These are phyloP conservation scores for Plecotus auritus DNA, from an alignment of 2,113 vertebrate genomes.

Conservation along the genomic window DNA sequence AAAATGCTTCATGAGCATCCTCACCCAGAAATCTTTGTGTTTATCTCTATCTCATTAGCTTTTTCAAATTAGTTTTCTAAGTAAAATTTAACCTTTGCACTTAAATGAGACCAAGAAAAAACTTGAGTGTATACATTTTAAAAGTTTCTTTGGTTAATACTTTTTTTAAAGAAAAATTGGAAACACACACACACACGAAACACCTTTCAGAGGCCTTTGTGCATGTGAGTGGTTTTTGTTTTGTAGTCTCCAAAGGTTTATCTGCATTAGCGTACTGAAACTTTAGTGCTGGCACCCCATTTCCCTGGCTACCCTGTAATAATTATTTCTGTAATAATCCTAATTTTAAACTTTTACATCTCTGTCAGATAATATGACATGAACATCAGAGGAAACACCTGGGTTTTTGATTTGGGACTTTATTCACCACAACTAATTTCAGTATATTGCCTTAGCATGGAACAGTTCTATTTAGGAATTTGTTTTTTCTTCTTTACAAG, in stretches of 20 bases:
- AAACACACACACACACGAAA: background rate
- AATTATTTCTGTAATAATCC: background rate
- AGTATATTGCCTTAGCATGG: background rate
- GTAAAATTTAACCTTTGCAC: background rate
- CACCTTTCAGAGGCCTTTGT: background rate
- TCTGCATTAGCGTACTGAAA: background rate
- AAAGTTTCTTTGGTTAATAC: background rate
- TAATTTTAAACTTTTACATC: background rate
- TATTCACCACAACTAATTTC: background rate
- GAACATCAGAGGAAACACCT: background rate
- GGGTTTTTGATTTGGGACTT: conserved; percentile 6
- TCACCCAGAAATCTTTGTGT: background rate
- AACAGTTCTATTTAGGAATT: background rate
- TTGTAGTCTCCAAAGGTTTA: background rate
- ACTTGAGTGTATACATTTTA: background rate
- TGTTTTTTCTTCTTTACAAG: background rate
- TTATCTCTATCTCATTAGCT: background rate
- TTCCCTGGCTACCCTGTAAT: background rate
- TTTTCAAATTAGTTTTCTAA: background rate
- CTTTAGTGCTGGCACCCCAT: background rate
- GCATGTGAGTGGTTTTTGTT: background rate
- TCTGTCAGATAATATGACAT: background rate
- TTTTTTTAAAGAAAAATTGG: background rate
- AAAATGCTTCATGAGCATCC: background rate
- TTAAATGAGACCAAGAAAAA: background rate